Evolutionary conservation across 2,113 vertebrate species (phyloP).

Genomic region (Furnarius figulus): DNA sequence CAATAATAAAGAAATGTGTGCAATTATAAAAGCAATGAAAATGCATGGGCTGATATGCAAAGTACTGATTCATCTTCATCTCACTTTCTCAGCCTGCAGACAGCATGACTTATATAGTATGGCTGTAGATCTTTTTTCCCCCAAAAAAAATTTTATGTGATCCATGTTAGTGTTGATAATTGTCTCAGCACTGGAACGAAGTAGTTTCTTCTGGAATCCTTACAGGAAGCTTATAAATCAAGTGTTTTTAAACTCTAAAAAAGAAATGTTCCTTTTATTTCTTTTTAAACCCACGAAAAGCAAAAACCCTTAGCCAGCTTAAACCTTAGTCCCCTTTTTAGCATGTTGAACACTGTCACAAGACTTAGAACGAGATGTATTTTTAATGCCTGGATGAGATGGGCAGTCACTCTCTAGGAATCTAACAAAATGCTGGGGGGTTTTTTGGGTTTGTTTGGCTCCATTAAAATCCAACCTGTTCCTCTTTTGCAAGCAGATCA

Average conservation of each 20-base stretch:
- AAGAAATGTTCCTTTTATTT: not conserved
- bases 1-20: not conserved
- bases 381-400: not conserved
- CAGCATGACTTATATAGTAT: not conserved
- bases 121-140: not conserved
- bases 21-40: not conserved
- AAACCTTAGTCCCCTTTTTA: not conserved
- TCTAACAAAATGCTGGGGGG: not conserved
- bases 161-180: not conserved
- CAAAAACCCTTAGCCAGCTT: not conserved
- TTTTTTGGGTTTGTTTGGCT: not conserved
- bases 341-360: not conserved
- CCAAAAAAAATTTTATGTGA: rapidly evolving
- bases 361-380: not conserved
- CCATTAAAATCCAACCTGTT: not conserved
- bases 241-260: not conserved
- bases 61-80: not conserved
- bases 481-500: not conserved
- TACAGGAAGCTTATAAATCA: not conserved
- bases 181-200: not conserved
- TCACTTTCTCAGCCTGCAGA: not conserved
- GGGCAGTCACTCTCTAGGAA: not conserved
- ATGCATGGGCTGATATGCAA: not conserved
- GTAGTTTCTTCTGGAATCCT: not conserved
- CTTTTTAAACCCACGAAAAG: not conserved